phyloP scores from a whole-genome alignment of 2,888 invertebrate species.

The Macrophya alboannulata region DNA sequence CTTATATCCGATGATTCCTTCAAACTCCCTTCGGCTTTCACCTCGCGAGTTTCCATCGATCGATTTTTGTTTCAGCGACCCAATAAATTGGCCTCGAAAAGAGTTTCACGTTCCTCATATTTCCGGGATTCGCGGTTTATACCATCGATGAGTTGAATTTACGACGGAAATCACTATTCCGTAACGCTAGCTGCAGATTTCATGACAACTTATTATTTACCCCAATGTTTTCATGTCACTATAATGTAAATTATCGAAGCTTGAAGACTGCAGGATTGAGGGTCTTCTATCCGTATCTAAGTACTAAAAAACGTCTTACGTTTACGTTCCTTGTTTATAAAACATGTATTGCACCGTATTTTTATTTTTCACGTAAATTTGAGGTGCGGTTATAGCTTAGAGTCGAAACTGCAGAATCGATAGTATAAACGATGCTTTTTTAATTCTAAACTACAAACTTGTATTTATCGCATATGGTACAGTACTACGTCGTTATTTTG shows the following conservation, averaged over 20 bases:
- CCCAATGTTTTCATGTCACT: not conserved
- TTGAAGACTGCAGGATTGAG: not conserved
- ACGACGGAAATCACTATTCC: not conserved
- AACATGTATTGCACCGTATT: not conserved
- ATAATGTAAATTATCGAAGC: not conserved
- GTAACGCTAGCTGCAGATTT: not conserved
- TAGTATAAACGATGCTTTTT: not conserved
- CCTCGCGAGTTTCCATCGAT: not conserved
- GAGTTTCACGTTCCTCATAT: not conserved
- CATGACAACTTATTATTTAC: not conserved
- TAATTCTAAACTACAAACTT: not conserved
- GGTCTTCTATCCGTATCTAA: not conserved
- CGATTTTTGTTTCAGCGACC: not conserved
- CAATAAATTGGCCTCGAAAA: not conserved
- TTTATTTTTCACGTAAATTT: not conserved
- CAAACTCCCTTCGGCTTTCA: not conserved
- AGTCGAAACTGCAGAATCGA: not conserved
- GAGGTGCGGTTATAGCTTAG: not conserved
- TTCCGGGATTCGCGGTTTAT: not conserved
- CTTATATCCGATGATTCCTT: not conserved
- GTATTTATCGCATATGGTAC: not conserved
- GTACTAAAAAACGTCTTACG: not conserved
- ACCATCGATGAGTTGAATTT: not conserved
- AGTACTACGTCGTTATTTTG: not conserved
- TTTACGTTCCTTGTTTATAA: not conserved